Base-by-base conservation (phyloP, 2,888 invertebrate species). In the Bombylius major region DNA sequence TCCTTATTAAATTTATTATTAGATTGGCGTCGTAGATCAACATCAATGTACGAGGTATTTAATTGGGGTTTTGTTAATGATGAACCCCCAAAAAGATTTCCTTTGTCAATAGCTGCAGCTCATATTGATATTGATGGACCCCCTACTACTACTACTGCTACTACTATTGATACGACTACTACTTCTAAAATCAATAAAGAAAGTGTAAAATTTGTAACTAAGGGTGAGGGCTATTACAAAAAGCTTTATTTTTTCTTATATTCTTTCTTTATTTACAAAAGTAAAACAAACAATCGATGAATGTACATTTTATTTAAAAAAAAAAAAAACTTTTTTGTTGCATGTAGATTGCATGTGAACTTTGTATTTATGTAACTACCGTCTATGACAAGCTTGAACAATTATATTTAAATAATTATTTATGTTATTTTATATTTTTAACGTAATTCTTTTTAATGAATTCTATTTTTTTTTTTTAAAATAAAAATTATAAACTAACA, bases 1-100 rank as follows among this genome's bases (percentile, higher is more conserved):
- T 23, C 23, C 23, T 23, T 47, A 47, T 54, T 54, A 49, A 23
- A 23, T 53, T 52, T 47, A 55, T 58, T 54, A 57, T 54, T 58
- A 61, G 62, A 60, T 60, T 71, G 70, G 67, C 73, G 72, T 62
- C 79, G 79, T 77, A 82, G 81, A 76, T 81, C 82, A 72, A 79
- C 82, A 72, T 83, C 84, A 70, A 84, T 84, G 81, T 83, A 83
- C 76, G 83, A 83, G 77, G 82, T 84, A 68, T 82, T 83, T 76
- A 81, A 82, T 78, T 82, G 83, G 83, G 80, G 73, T 63, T 69
- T 69, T 64, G 68, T 70, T 63, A 73, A 72, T 66, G 73, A 74
- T 66, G 73, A 73, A 64, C 73, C 70, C 62, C 73, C 74, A 56
- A 74, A 74, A 66, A 70, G 72, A 63, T 71, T 70, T 62, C 69